Evolutionary conservation across 2,113 vertebrate genomes (phyloP).

Genomic region (Mobula birostris): DNA sequence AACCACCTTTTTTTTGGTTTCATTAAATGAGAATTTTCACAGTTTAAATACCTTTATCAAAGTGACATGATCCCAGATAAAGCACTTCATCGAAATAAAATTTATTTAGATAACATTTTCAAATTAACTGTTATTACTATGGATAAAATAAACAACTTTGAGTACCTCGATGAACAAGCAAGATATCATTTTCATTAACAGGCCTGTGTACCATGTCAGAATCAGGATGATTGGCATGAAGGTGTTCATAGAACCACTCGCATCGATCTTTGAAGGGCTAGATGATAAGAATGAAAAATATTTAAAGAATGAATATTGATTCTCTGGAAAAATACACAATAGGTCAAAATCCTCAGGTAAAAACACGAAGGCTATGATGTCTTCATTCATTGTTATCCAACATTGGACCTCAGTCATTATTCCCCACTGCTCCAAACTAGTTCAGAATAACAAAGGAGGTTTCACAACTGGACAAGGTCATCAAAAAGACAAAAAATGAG

Average conservation of each 20-base stretch:
- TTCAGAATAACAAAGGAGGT: neutral
- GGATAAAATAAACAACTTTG: neutral
- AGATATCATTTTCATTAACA: slow-evolving; percentile 90
- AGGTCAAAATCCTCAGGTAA: neutral
- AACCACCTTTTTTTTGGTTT: neutral
- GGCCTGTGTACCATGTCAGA: slow-evolving; percentile 96
- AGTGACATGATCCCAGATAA: neutral
- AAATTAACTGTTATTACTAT: neutral
- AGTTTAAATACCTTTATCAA: neutral
- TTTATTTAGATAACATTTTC: neutral
- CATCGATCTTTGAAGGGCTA: slow-evolving; percentile 97
- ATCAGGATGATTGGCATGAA: slow-evolving; percentile 80
- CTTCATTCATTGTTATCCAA: neutral
- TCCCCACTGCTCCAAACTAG: neutral
- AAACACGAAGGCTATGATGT: neutral
- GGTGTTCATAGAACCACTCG: slow-evolving; percentile 97
- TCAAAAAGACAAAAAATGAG: neutral
- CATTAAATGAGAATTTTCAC: neutral
- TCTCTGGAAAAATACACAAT: neutral
- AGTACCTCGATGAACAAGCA: slow-evolving; percentile 91
- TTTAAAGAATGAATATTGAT: neutral
- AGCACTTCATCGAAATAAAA: neutral
- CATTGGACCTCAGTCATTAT: neutral
- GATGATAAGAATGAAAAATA: slow-evolving; percentile 39
- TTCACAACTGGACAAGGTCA: neutral